Evolutionary conservation across 1,140 invertebrate species (phyloP).

Genomic region (Bactericera cockerelli): DNA sequence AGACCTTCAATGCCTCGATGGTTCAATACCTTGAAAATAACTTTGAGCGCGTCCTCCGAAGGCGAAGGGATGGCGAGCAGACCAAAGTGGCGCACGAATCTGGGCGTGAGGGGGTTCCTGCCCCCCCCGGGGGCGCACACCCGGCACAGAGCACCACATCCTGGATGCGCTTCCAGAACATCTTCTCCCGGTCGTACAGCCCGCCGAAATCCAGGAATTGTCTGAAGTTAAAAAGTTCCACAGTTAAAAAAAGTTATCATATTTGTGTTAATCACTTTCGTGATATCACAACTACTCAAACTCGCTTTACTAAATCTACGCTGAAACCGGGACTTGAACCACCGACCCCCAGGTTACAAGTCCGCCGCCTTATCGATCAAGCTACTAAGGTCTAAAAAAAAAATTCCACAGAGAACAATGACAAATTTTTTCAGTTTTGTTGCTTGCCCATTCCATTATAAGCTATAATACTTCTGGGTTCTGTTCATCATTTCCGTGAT

Average conservation of each 20-base stretch:
- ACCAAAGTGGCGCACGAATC: slow-evolving; percentile 75
- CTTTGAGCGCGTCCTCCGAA: slow-evolving; percentile 53
- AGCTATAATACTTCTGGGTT: too few species aligned
- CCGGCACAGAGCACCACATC: slow-evolving; percentile 67
- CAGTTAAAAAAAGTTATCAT: too few species aligned
- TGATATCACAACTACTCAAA: too few species aligned
- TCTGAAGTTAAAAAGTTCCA: too few species aligned
- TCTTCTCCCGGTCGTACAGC: slow-evolving; percentile 67
- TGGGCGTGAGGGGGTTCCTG: slow-evolving; percentile 61
- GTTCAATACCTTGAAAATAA: slow-evolving; percentile 55
- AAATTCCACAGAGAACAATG: neutral
- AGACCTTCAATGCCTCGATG: too few species aligned
- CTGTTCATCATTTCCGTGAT: too few species aligned
- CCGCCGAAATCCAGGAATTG: slow-evolving; percentile 70
- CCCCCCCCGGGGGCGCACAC: slow-evolving; percentile 82
- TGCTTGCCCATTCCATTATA: neutral
- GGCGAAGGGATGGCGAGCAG: slow-evolving; percentile 57
- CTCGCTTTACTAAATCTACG: too few species aligned
- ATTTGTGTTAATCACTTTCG: too few species aligned
- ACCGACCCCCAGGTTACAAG: too few species aligned
- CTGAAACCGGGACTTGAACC: too few species aligned
- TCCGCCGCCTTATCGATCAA: too few species aligned
- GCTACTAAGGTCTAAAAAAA: neutral
- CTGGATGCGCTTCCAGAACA: slow-evolving; percentile 72
- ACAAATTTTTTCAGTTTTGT: neutral